Evolutionary conservation across 2,888 invertebrate genomes (phyloP), one percentile per base, ranked within the genome.

Genomic region (Coecobrya sp.): DNA sequence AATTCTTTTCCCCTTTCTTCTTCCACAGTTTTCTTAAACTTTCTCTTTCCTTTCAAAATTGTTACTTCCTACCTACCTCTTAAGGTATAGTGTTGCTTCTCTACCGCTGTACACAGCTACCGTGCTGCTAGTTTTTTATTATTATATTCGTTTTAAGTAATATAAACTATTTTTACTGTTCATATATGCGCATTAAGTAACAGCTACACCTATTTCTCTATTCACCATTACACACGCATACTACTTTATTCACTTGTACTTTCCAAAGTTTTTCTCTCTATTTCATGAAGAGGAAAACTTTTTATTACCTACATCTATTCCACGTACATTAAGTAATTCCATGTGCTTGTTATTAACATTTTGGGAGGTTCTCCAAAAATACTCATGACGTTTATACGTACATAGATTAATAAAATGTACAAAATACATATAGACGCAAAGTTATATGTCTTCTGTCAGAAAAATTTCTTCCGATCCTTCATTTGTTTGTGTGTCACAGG

Each of bases 21-120:
- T 79, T 52, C 42, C 25, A 76, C 59, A 65, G 73, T 89, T 82
- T 73, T 52, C 42, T 55, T 11, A 36, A 90, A 90, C 89, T 89
- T 89, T 88, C 55, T n/a, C 86, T 86, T 91, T 70, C 30, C 62
- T 86, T 86, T 86, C 86, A 81, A 85, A 89, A 86, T 79, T 91
- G 86, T 86, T 86, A 91, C 86, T 91, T 91, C 68, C 81, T 55
- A 42, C 88, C 82, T 82, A 82, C 52, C 22, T 7, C 49, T 79
- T 68, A 49, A 10, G 45, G 55, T 55, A 55, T 19, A 25, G 5
- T 65, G 7, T 22, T 65, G 27, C 3, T 30, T 30, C 4, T 7
- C 25, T 36, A 70, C n/a, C 19, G 70, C 13, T 4, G 36, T 19
- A 25, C n/a, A 10, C 16, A 13, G 19, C 62, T 62, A 22, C 62